Evolutionary conservation across 2,113 vertebrate species (phyloP).

Genomic region (Misgurnus mizolepis): DNA sequence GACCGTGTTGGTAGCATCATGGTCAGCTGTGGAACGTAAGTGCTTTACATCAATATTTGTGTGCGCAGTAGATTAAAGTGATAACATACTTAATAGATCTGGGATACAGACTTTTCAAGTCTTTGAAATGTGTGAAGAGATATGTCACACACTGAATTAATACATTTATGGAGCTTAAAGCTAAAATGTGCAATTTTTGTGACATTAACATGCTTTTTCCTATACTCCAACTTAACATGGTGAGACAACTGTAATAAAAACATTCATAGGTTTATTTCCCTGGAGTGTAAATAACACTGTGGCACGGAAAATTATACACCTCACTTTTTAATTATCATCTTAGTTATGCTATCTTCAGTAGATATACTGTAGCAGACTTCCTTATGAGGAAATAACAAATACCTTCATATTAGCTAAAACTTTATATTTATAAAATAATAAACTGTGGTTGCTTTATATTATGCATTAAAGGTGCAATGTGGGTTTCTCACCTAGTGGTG

Average conservation of each 20-base stretch:
- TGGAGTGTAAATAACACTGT: no score
- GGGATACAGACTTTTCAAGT: background rate
- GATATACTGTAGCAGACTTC: background rate
- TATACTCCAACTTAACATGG: no score
- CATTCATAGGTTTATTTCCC: no score
- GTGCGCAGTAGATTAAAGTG: background rate
- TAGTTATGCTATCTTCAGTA: no score
- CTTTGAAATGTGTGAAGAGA: background rate
- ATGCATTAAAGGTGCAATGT: no score
- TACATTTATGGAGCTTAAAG: background rate
- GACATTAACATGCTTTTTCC: no score
- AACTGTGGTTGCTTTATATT: no score
- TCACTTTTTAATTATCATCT: background rate
- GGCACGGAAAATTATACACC: background rate
- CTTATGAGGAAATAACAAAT: background rate
- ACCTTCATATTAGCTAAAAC: background rate
- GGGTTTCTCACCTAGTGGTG: no score
- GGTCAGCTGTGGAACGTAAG: constrained; percentile 79
- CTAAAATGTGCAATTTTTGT: background rate
- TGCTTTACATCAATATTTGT: constrained; percentile 30
- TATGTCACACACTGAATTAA: background rate
- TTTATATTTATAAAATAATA: background rate
- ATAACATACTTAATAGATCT: constrained; percentile 7
- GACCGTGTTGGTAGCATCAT: constrained; percentile 76
- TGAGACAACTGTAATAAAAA: no score